Base-by-base conservation (phyloP, 2,113 vertebrate genomes). In the Tragelaphus scriptus region DNA sequence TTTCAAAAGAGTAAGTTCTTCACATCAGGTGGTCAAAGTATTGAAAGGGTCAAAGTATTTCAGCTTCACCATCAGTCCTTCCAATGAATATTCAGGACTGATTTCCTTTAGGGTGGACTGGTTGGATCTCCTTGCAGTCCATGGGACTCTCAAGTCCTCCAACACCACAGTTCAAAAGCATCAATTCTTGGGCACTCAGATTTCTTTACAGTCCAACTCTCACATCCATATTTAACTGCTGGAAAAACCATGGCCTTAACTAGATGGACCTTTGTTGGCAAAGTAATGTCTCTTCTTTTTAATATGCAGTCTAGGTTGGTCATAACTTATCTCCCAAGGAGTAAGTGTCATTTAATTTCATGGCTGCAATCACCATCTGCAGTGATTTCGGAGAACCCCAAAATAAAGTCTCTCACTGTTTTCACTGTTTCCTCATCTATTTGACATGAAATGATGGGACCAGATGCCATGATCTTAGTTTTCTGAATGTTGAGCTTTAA, bases 101-200 rank as follows among this genome's bases (percentile, higher is more conserved):
- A 36, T 68, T 21, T 68, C 65, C 65, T 68, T 36, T 36, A 68
- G n/a, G 32, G 21, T 68, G n/a, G 17, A 36, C 65, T 68, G 8
- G 65, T 11, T 68, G 65, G 65, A 68, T 68, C 4, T 68, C 32
- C 32, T 36, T 68, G 32, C 65, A 11, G 4, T 36, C 32, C 65
- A 36, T 17, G 32, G 65, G 65, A 68, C 17, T 68, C 8, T 36
- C 17, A 36, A 36, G 65, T 21, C 8, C 65, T 68, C 65, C 32
- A 68, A 5, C 65, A 68, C 65, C 7, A 36, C 65, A 36, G 32
- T 36, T 68, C 65, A 68, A 68, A 68, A 68, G 65, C 32, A 68
- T n/a, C 32, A 58, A 36, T 68, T 68, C 2, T 1, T 68, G 2
- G 16, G 16, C 0, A 1, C 17, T 36, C 32, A n/a, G 32, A n/a